Evolutionary conservation across 1,140 invertebrate genomes (phyloP), one percentile per base, ranked within the genome.

Genomic region (Ladona fulva): DNA sequence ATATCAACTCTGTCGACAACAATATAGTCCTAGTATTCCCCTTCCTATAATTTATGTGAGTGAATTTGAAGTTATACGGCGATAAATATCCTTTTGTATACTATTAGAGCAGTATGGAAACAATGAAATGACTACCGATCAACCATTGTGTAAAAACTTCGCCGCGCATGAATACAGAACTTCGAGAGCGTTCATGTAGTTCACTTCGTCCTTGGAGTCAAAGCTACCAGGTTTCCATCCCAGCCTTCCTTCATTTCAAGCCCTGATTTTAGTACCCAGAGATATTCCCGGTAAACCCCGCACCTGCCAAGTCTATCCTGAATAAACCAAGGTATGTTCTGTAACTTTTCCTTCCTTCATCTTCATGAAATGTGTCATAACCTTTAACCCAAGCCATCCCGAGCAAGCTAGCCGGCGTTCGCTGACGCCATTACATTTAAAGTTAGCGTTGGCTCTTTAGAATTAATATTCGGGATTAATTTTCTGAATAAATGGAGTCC

Each of bases 261-360:
- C 76, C 78, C 78, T 78, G 78, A 42, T 77, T 77, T 59, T 77
- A 66, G 59, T 74, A 66, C 78, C 78, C 76, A 77, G 78, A 78
- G 76, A 78, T 66, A 78, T 76, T 78, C 78, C 78, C 74, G 78
- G 78, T 74, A 52, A 76, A 74, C 73, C 78, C 78, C 76, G 78
- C 75, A 78, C 78, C 78, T 78, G 78, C 78, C 78, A 78, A 76
- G 76, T 76, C 73, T 76, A 76, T 78, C 78, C 78, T 66, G 78
- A 78, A 37, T 74, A 22, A 37, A 78, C 76, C 24, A 78, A 78
- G 78, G 78, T 78, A 78, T 78, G 78, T 78, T 77, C 52, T 75
- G 52, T 42, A 42, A 24, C 37, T 52, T 76, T 76, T 76, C 44
- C 76, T 12, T 76, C 44, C 22, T 76, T 76, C 76, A 25, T 11